These are phyloP conservation scores for Cynodonichthys magdalenae DNA, from an alignment of 2,797 vertebrate genomes.

Conservation along the genomic window DNA sequence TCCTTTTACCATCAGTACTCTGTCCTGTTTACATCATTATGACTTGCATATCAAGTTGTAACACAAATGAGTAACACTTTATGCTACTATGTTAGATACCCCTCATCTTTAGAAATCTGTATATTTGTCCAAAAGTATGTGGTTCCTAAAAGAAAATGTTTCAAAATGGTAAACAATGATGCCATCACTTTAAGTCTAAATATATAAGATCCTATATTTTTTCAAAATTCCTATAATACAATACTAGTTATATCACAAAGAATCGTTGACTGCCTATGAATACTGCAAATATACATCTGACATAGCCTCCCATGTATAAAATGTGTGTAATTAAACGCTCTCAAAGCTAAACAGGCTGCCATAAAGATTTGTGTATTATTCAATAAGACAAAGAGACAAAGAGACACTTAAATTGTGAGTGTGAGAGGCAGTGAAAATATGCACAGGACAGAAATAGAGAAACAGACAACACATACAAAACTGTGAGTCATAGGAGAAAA, in stretches of 20 bases:
- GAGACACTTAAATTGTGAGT: not conserved
- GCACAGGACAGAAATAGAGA: constrained; percentile 38
- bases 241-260: not conserved
- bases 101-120: too few relatives aligned
- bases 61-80: too few relatives aligned
- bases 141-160: too few relatives aligned
- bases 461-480: constrained; percentile 40
- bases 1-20: too few relatives aligned
- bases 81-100: too few relatives aligned
- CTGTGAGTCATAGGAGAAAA: constrained; percentile 54
- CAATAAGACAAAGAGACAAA: constrained; percentile 30
- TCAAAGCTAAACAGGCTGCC: constrained; percentile 34
- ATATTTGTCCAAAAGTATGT: too few relatives aligned
- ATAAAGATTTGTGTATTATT: constrained; percentile 24
- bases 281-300: constrained; percentile 18
- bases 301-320: constrained; percentile 36
- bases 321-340: constrained; percentile 33
- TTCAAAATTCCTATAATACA: too few relatives aligned
- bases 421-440: constrained; percentile 6
- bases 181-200: too few relatives aligned
- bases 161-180: too few relatives aligned
- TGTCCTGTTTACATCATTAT: too few relatives aligned
- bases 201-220: too few relatives aligned
- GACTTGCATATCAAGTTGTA: too few relatives aligned
- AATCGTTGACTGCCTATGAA: constrained; percentile 11